Evolutionary conservation across 2,797 vertebrate genomes (phyloP).

Genomic region (Sardinella longiceps): DNA sequence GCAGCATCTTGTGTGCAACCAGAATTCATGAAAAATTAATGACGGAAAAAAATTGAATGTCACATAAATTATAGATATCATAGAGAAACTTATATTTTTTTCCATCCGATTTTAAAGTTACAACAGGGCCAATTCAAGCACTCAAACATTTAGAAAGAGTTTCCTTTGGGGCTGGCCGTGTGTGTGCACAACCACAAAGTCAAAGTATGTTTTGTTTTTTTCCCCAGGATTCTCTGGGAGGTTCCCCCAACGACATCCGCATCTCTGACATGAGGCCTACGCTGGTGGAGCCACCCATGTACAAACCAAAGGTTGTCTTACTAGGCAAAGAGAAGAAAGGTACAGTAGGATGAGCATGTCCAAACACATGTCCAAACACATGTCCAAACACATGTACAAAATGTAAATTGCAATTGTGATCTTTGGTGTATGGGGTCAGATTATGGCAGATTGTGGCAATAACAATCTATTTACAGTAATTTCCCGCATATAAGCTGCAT

Average conservation of each 20-base stretch:
- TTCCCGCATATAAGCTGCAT: no score
- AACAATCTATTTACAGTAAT: no score
- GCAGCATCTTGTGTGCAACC: slow-evolving; percentile 17
- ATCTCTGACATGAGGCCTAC: slow-evolving; percentile 98
- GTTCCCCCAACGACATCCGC: slow-evolving; percentile 95
- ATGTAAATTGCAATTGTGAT: background rate
- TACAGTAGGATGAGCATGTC: slow-evolving; percentile 64
- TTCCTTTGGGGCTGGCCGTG: background rate
- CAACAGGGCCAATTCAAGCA: background rate
- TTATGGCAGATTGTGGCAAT: background rate
- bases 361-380: background rate
- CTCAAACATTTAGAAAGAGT: slow-evolving; percentile 11
- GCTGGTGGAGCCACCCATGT: slow-evolving; percentile 94
- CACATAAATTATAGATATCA: slow-evolving; percentile 21
- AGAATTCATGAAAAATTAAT: slow-evolving; percentile 17
- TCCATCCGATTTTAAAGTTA: slow-evolving; percentile 23
- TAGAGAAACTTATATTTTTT: background rate
- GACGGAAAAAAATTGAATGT: slow-evolving; percentile 10
- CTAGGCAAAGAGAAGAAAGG: slow-evolving; percentile 99
- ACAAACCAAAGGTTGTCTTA: slow-evolving; percentile 97
- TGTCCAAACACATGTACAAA: no score
- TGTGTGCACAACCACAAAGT: background rate
- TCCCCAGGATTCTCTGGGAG: slow-evolving; percentile 91
- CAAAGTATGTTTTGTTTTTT: slow-evolving; percentile 40
- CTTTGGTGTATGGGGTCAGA: no score